Percentiles rank a stretch among this genome's conserved stretches.
These are phyloP conservation scores for Scleropages formosus DNA, from an alignment of 2,797 vertebrate species.

Conservation along the genomic window DNA sequence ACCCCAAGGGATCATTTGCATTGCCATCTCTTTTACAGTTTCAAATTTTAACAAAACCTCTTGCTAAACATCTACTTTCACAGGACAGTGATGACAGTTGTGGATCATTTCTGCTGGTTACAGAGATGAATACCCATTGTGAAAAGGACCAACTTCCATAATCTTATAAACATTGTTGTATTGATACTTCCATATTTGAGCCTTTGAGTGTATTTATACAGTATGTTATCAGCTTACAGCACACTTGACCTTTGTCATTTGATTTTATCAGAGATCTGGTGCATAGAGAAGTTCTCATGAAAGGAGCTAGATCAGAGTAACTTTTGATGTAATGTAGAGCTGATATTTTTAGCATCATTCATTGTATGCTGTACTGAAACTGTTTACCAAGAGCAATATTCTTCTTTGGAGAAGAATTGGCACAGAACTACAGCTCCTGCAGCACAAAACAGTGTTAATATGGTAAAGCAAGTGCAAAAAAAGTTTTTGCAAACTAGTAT, in stretches of 20 bases:
- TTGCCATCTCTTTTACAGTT: not conserved
- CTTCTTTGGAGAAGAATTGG: not conserved
- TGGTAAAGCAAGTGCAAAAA: not conserved
- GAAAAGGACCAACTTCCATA: conserved; percentile 54
- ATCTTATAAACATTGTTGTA: not conserved
- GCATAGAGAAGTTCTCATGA: not conserved
- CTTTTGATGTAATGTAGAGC: not conserved
- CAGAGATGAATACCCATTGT: conserved; percentile 57
- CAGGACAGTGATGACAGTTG: conserved; percentile 8
- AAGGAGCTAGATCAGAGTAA: not conserved
- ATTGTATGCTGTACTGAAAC: conserved; percentile 13
- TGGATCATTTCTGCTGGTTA: conserved; percentile 67
- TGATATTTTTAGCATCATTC: not conserved
- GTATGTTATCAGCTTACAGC: conserved; percentile 1
- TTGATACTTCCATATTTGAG: conserved; percentile 11
- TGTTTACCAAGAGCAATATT: not conserved
- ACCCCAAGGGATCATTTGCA: no score
- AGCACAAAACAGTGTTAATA: conserved; percentile 6
- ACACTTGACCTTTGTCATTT: not conserved
- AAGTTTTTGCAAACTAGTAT: not conserved
- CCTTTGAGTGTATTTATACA: conserved; percentile 16
- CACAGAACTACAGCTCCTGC: not conserved
- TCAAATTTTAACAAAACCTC: not conserved
- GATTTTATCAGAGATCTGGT: not conserved
- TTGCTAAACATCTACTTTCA: conserved; percentile 38